Percentiles rank a stretch among this genome's conserved stretches.
These are phyloP conservation scores for Drosophila baimaii DNA, from an alignment of 1,140 invertebrate species.

Conservation along the genomic window DNA sequence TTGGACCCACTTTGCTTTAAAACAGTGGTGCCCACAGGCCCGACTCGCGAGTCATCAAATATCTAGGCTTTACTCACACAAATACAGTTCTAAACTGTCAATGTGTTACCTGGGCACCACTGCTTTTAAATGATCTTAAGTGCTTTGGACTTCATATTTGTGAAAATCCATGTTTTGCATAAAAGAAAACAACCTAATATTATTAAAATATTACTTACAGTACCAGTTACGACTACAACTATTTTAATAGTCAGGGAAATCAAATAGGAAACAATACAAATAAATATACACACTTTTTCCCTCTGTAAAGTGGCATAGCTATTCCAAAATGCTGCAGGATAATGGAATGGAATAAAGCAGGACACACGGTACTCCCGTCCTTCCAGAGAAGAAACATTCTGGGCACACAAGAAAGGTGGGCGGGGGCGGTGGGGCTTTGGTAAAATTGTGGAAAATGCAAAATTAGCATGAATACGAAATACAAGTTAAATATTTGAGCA, in stretches of 20 bases:
- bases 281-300: not conserved
- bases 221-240: too few relatives aligned
- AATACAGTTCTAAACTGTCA: too few relatives aligned
- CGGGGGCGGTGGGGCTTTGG: slow-evolving; percentile 47
- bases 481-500: slow-evolving; percentile 82
- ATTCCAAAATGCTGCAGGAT: slow-evolving; percentile 51
- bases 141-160: too few relatives aligned
- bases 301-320: slow-evolving; percentile 12
- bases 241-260: not conserved
- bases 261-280: not conserved
- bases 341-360: slow-evolving; percentile 55
- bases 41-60: too few relatives aligned
- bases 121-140: too few relatives aligned
- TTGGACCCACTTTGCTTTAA: too few relatives aligned
- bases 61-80: too few relatives aligned
- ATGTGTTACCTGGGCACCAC: too few relatives aligned
- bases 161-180: not conserved
- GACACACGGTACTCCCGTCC: too few relatives aligned
- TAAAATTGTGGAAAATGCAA: slow-evolving; percentile 82
- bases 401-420: slow-evolving; percentile 17
- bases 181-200: too few relatives aligned
- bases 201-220: too few relatives aligned
- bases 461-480: slow-evolving; percentile 83
- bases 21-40: too few relatives aligned
- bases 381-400: slow-evolving; percentile 34